phyloP scores from a whole-genome alignment of 2,888 invertebrate genomes.

The Mythimna vitellina region DNA sequence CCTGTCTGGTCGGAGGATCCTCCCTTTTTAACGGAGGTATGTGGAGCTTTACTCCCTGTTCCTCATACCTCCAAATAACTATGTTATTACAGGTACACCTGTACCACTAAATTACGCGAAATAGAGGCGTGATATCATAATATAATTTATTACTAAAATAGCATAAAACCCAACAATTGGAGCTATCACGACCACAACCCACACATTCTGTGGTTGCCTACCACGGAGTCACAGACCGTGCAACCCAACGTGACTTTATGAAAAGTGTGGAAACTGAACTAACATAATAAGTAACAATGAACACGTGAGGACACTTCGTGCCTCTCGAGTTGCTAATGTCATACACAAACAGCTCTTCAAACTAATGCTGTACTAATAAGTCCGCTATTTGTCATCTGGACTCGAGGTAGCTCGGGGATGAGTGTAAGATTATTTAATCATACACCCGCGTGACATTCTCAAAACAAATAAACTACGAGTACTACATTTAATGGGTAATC shows the following conservation, averaged over 20 bases:
- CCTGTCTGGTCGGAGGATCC: too few relatives aligned
- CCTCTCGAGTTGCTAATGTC: constrained; percentile 34
- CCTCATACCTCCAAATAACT: too few relatives aligned
- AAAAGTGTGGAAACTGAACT: constrained; percentile 18
- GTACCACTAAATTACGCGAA: too few relatives aligned
- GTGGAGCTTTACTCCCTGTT: too few relatives aligned
- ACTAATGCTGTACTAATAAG: constrained; percentile 9
- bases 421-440: background rate
- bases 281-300: constrained; percentile 7
- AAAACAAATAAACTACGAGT: background rate
- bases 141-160: background rate
- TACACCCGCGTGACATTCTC: background rate
- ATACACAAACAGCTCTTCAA: constrained; percentile 39
- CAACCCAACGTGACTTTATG: constrained; percentile 36
- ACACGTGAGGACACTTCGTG: constrained; percentile 54
- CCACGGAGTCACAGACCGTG: constrained; percentile 12
- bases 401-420: background rate
- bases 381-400: constrained; percentile 9
- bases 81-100: too few relatives aligned
- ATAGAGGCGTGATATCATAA: background rate
- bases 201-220: background rate
- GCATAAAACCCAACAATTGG: background rate
- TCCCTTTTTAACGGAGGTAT: too few relatives aligned
- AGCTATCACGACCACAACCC: constrained; percentile 1
- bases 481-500: background rate